Conservation (phyloP, 2,888 invertebrate species). For the Nomada goodeniana region DNA sequence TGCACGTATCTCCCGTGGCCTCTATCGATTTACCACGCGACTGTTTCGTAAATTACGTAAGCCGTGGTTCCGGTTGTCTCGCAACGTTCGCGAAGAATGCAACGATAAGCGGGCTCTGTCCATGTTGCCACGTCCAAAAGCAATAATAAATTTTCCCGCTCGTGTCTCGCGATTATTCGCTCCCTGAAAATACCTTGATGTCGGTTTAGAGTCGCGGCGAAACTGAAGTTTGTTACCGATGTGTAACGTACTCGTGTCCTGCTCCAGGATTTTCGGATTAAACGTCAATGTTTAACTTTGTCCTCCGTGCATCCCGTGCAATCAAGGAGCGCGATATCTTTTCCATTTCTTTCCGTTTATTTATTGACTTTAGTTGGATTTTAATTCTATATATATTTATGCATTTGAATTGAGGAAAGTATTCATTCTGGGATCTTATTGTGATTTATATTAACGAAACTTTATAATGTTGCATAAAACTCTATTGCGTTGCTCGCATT, state of each 20-base stretch:
- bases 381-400: too few relatives aligned
- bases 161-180: conserved; percentile 47
- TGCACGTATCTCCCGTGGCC: conserved; percentile 16
- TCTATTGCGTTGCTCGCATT: too few relatives aligned
- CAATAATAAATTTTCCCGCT: conserved; percentile 52
- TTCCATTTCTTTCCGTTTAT: neutral
- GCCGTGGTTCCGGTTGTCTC: conserved; percentile 33
- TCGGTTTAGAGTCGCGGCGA: conserved; percentile 23
- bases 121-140: conserved; percentile 41
- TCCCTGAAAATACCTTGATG: conserved; percentile 52
- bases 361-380: too few relatives aligned
- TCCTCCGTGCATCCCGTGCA: neutral
- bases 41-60: conserved; percentile 54
- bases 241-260: conserved; percentile 55
- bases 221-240: conserved; percentile 52
- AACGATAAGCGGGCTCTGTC: conserved; percentile 51
- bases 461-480: too few relatives aligned
- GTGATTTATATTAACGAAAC: too few relatives aligned
- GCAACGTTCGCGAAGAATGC: conserved; percentile 56
- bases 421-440: too few relatives aligned
- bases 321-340: neutral
- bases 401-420: too few relatives aligned
- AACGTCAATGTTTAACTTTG: conserved; percentile 24
- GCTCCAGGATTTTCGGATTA: conserved; percentile 11
- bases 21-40: conserved; percentile 41